Evolutionary conservation across 2,888 invertebrate genomes (phyloP).

Genomic region (Sinohyriopsis cumingii): DNA sequence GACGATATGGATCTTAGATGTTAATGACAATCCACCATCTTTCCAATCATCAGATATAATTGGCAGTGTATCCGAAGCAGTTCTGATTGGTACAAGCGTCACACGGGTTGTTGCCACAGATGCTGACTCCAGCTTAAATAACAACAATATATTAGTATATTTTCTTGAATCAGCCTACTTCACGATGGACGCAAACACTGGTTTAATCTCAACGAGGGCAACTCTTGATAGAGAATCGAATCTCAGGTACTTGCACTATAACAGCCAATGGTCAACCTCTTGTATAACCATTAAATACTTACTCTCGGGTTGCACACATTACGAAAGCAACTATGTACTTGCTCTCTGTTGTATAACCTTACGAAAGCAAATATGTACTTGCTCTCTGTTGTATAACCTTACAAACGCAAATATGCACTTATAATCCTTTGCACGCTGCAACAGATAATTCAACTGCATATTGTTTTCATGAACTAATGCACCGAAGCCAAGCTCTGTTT

Average conservation of each 20-base stretch:
- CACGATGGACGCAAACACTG: constrained; percentile 41
- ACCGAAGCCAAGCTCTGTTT: too few relatives aligned
- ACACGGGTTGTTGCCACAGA: constrained; percentile 47
- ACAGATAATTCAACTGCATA: too few relatives aligned
- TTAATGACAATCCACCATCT: constrained; percentile 56
- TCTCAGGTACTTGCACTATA: constrained; percentile 26
- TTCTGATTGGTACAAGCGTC: constrained; percentile 38
- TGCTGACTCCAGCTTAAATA: constrained; percentile 49
- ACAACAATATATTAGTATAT: constrained; percentile 54
- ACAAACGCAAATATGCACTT: too few relatives aligned
- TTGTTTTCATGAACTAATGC: too few relatives aligned
- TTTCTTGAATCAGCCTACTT: constrained; percentile 35
- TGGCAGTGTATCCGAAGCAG: constrained; percentile 42
- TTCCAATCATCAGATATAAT: constrained; percentile 39
- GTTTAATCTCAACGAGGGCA: constrained; percentile 41
- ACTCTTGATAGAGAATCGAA: constrained; percentile 53
- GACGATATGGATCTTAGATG: constrained; percentile 42
- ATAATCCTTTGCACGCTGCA: too few relatives aligned
- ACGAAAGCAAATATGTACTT: too few relatives aligned
- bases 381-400: too few relatives aligned
- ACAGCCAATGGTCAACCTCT: too few relatives aligned
- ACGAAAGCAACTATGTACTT: too few relatives aligned
- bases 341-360: too few relatives aligned
- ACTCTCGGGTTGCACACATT: too few relatives aligned
- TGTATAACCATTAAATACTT: too few relatives aligned